These are phyloP conservation scores for Phytoseiulus persimilis DNA, from an alignment of 2,888 invertebrate genomes.

Conservation along the genomic window DNA sequence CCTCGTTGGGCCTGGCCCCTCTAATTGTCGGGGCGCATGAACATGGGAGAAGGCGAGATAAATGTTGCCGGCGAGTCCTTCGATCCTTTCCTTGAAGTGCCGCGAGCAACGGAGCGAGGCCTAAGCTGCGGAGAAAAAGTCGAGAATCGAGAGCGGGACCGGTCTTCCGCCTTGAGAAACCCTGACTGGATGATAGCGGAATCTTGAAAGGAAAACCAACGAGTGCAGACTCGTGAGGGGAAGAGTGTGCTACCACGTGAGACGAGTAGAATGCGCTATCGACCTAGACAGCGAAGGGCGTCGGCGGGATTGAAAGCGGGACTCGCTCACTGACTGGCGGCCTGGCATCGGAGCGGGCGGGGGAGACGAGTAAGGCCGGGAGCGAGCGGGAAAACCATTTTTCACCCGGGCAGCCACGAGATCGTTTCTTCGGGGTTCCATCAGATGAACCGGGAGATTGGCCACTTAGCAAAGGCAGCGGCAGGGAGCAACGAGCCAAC, in stretches of 20 bases:
- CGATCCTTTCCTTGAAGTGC: not conserved
- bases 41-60: not conserved
- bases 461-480: slow-evolving; percentile 22
- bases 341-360: not conserved
- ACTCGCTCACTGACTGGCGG: not conserved
- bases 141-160: not conserved
- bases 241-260: not conserved
- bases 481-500: not conserved
- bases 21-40: not conserved
- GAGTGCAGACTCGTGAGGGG: not conserved
- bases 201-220: not conserved
- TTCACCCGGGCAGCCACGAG: slow-evolving; percentile 20
- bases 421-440: not conserved
- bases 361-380: not conserved
- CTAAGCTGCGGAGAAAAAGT: not conserved
- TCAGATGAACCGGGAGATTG: slow-evolving; percentile 24
- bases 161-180: not conserved
- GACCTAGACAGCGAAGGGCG: slow-evolving; percentile 18
- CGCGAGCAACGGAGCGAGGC: not conserved
- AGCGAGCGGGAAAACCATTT: slow-evolving; percentile 9
- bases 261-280: not conserved
- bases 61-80: not conserved
- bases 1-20: not conserved
- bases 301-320: not conserved
- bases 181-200: not conserved